Evolutionary conservation across 2,888 invertebrate species (phyloP).

Genomic region (Deilephila elpenor): DNA sequence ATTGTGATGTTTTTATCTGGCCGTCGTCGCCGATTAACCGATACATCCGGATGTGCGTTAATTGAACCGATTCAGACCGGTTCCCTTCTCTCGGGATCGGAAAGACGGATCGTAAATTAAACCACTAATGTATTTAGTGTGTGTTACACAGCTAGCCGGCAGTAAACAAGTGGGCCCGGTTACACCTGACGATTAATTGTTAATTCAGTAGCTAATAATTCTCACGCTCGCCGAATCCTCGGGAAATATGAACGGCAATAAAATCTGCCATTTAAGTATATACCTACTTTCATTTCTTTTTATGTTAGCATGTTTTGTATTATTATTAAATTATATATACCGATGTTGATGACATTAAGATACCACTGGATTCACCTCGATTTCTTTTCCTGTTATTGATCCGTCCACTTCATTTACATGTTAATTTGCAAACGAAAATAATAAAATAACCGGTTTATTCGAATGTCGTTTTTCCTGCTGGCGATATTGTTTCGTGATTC

Average conservation of each 20-base stretch:
- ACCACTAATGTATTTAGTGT: slow-evolving; percentile 44
- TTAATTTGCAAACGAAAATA: slow-evolving; percentile 41
- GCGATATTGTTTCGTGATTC: slow-evolving; percentile 43
- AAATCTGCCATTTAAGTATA: slow-evolving; percentile 33
- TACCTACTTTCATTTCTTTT: slow-evolving; percentile 33
- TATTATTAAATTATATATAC: slow-evolving; percentile 40
- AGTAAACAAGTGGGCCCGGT: slow-evolving; percentile 14
- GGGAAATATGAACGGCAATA: slow-evolving; percentile 16
- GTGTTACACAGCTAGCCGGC: slow-evolving; percentile 32
- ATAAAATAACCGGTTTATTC: slow-evolving; percentile 48
- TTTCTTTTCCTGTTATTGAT: slow-evolving; percentile 65
- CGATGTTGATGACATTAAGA: slow-evolving; percentile 44
- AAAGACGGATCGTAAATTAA: slow-evolving; percentile 48
- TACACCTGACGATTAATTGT: slow-evolving; percentile 30
- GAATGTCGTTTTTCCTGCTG: slow-evolving; percentile 50
- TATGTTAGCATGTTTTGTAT: slow-evolving; percentile 33
- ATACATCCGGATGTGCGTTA: slow-evolving; percentile 58
- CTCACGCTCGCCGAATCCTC: slow-evolving; percentile 43
- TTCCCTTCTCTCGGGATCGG: slow-evolving; percentile 39
- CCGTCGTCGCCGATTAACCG: slow-evolving; percentile 49
- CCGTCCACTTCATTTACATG: slow-evolving; percentile 47
- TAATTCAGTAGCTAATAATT: slow-evolving; percentile 39
- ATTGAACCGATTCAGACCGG: slow-evolving; percentile 56
- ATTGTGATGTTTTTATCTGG: slow-evolving; percentile 52
- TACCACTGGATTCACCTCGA: slow-evolving; percentile 49